These are phyloP conservation scores for Sinodicranocentrus sp. DNA, from an alignment of 2,888 invertebrate species.

Conservation along the genomic window DNA sequence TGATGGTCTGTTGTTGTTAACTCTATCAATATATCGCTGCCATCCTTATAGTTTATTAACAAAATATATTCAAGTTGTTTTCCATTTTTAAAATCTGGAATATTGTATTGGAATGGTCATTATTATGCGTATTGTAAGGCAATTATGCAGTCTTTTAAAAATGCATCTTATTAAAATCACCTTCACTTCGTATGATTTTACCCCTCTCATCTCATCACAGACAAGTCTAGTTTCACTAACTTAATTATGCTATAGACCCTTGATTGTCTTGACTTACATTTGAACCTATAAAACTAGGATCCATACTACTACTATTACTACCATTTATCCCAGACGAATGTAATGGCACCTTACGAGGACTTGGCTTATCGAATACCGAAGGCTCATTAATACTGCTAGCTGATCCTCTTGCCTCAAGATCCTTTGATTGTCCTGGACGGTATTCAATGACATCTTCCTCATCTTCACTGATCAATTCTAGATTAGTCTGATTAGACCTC, in stretches of 20 bases:
- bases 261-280: not conserved
- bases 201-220: constrained; percentile 1
- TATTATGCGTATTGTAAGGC: constrained; percentile 16
- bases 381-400: constrained; percentile 1
- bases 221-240: not conserved
- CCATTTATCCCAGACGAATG: constrained; percentile 10
- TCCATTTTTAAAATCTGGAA: no score
- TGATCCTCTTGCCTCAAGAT: not conserved
- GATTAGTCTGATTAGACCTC: constrained; percentile 22
- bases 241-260: constrained; percentile 34
- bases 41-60: no score
- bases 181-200: not conserved
- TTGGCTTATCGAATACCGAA: constrained; percentile 9
- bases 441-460: constrained; percentile 43
- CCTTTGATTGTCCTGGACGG: not conserved
- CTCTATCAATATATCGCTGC: no score
- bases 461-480: constrained; percentile 59
- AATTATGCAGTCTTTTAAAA: constrained; percentile 46
- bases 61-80: no score
- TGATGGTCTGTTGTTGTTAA: no score
- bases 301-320: constrained; percentile 26
- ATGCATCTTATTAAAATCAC: not conserved
- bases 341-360: constrained; percentile 64
- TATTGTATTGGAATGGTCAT: not conserved
- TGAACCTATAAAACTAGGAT: constrained; percentile 4